Conservation (phyloP, 2,113 vertebrate genomes). For the Camarhynchus parvulus region DNA sequence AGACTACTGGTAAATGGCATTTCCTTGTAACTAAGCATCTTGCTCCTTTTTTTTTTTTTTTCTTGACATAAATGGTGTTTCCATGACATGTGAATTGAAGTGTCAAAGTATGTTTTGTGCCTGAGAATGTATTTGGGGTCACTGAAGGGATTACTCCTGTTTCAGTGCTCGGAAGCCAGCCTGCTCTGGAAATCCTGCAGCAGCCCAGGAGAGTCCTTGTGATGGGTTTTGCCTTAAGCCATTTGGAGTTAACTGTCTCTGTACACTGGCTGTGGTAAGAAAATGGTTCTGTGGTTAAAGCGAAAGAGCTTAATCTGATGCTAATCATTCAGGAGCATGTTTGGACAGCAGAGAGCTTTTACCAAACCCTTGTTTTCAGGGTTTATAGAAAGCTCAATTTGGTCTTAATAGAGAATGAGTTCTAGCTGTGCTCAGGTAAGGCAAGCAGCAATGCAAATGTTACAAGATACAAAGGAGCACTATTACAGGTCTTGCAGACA, state of each 20-base stretch:
- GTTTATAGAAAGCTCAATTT: not conserved
- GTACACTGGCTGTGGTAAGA: not conserved
- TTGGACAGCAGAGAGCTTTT: not conserved
- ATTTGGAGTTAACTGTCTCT: fast-evolving
- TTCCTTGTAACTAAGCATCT: constrained; percentile 20
- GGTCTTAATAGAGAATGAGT: not conserved
- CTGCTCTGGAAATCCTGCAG: not conserved
- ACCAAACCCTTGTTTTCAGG: not conserved
- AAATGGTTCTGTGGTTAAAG: not conserved
- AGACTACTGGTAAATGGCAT: not conserved
- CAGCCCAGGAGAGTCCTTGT: not conserved
- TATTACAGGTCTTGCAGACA: not conserved
- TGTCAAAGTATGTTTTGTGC: not conserved
- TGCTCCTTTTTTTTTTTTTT: not conserved
- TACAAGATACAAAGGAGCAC: not conserved
- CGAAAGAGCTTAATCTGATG: not conserved
- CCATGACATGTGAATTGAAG: not conserved
- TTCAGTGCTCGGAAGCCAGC: not conserved
- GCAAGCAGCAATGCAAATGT: not conserved
- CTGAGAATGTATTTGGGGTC: not conserved
- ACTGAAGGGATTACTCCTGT: not conserved
- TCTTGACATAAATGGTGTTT: not conserved
- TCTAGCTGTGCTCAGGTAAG: not conserved
- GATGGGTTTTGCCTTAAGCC: not conserved
- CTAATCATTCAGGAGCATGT: not conserved